Percentiles rank a stretch among this genome's conserved stretches.
Conservation (phyloP, 2,113 vertebrate genomes). For the Leiothrix lutea region DNA sequence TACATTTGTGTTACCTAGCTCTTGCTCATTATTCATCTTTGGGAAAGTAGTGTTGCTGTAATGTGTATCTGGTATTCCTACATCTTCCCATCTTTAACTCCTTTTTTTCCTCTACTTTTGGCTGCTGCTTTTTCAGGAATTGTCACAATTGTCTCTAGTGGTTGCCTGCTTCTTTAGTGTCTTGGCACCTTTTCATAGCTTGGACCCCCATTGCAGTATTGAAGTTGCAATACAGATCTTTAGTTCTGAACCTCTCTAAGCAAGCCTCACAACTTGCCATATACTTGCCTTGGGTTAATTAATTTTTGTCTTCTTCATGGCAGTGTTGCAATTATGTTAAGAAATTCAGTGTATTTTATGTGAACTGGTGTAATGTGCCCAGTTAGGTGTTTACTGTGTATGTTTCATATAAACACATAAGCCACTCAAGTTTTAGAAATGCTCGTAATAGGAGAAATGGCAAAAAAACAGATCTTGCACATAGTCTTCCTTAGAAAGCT, state of each 20-base stretch:
- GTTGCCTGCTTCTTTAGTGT: background rate
- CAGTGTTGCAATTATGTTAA: background rate
- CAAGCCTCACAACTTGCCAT: background rate
- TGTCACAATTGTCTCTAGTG: background rate
- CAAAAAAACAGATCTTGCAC: background rate
- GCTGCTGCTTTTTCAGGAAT: background rate
- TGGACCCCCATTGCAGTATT: background rate
- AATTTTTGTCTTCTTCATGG: background rate
- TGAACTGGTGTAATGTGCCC: background rate
- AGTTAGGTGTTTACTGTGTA: background rate
- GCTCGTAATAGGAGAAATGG: background rate
- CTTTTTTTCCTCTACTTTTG: background rate
- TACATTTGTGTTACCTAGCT: rapidly evolving
- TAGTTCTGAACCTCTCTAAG: background rate
- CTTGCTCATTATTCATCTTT: background rate
- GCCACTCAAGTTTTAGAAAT: background rate
- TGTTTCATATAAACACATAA: background rate
- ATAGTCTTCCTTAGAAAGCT: background rate
- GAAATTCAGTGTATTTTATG: background rate
- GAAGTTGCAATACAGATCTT: background rate
- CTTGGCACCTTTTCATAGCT: background rate
- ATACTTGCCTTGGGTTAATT: background rate
- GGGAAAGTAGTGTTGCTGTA: background rate
- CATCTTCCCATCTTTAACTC: background rate
- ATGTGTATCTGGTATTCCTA: background rate